phyloP scores from a whole-genome alignment of 2,113 vertebrate species.

The Podilymbus podiceps region DNA sequence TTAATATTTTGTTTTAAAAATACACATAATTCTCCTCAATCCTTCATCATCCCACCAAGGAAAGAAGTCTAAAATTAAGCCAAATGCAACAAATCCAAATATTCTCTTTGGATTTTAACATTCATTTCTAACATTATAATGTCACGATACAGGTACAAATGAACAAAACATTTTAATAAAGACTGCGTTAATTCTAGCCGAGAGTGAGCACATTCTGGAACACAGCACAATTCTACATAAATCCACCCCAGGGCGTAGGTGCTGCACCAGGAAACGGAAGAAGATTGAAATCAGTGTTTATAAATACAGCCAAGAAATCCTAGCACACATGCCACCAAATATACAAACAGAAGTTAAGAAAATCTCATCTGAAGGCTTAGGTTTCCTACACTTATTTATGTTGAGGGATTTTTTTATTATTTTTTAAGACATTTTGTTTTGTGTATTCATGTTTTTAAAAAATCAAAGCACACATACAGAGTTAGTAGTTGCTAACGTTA shows the following conservation, averaged over 20 bases:
- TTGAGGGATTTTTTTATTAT: not conserved
- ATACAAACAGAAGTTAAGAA: conserved; percentile 5
- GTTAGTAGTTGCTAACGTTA: not conserved
- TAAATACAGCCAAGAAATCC: conserved; percentile 54
- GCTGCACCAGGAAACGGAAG: conserved; percentile 52
- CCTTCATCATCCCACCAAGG: not conserved
- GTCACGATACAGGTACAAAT: not conserved
- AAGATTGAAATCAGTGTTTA: conserved; percentile 51
- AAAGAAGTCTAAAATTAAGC: not conserved
- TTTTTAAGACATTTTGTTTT: not conserved
- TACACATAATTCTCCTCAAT: not conserved
- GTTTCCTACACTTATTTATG: not conserved
- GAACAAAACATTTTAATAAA: not conserved
- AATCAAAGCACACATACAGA: not conserved
- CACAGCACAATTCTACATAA: not conserved
- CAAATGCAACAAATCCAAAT: not conserved
- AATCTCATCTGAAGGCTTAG: not conserved
- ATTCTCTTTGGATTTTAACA: not conserved
- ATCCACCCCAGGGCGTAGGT: conserved; percentile 39
- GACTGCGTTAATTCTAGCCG: not conserved
- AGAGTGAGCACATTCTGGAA: not conserved
- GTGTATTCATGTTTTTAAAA: not conserved
- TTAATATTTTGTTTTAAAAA: not conserved
- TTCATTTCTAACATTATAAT: not conserved
- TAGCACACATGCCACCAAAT: not conserved